Conservation (phyloP, 1,140 invertebrate species). For the Neodiprion pinetum region DNA sequence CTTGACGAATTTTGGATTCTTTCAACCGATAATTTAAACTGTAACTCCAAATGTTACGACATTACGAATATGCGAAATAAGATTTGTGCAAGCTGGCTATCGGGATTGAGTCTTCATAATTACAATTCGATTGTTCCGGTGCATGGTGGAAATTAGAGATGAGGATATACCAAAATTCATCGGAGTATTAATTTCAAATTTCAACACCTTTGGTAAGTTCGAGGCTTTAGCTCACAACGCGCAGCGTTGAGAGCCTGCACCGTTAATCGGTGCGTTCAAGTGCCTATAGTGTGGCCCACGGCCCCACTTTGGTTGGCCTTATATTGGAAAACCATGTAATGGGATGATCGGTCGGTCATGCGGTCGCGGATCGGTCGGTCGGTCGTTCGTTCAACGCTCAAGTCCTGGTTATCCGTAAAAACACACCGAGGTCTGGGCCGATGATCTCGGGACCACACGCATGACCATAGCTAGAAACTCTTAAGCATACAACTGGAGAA, state of each 20-base stretch:
- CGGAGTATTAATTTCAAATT: neutral
- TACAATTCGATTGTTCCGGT: too few species aligned
- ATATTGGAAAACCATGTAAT: slow-evolving; percentile 5
- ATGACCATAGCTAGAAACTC: neutral
- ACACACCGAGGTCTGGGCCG: neutral
- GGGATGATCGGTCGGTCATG: neutral
- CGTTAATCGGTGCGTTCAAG: neutral
- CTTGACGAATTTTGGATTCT: too few species aligned
- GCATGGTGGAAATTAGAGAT: too few species aligned
- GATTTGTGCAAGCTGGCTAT: too few species aligned
- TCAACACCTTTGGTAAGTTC: neutral
- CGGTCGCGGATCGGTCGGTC: neutral
- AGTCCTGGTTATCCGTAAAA: neutral
- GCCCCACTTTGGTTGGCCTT: neutral
- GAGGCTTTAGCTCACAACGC: neutral
- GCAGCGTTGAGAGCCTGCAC: neutral
- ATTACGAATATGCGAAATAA: too few species aligned
- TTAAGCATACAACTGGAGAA: neutral
- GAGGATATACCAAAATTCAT: neutral
- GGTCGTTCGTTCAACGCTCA: neutral
- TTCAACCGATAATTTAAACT: too few species aligned
- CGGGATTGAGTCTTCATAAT: too few species aligned
- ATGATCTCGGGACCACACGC: neutral
- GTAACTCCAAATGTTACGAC: too few species aligned
- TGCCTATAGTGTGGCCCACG: neutral